Evolutionary conservation across 1,140 invertebrate species (phyloP).

Genomic region (Saccostrea echinata): DNA sequence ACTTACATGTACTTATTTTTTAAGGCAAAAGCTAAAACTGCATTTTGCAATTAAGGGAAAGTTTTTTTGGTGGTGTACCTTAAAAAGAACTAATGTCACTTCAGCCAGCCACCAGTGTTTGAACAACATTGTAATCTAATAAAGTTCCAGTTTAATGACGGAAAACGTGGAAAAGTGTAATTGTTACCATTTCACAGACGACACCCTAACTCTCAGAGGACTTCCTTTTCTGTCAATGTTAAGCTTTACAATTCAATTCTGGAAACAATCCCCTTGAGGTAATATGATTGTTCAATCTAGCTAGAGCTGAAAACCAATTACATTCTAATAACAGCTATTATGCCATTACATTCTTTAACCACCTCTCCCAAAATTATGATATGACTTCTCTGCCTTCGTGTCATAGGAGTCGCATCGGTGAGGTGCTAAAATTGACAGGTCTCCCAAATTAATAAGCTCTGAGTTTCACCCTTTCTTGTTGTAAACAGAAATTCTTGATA

Average conservation of each 20-base stretch:
- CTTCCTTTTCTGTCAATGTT: background rate
- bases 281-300: constrained; percentile 44
- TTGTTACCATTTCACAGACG: constrained; percentile 36
- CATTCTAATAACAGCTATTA: constrained; percentile 35
- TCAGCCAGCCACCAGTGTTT: constrained; percentile 7
- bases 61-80: constrained; percentile 1
- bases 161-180: constrained; percentile 16
- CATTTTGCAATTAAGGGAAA: background rate
- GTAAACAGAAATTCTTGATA: constrained; percentile 41
- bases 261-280: constrained; percentile 33
- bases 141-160: constrained; percentile 12
- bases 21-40: background rate
- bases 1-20: background rate
- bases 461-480: background rate
- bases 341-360: constrained; percentile 32
- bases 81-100: constrained; percentile 4
- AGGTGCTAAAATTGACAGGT: constrained; percentile 4
- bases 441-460: constrained; percentile 37
- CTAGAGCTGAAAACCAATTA: constrained; percentile 35
- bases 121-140: constrained; percentile 23
- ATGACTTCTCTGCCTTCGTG: constrained; percentile 32
- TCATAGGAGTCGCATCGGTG: background rate
- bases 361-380: constrained; percentile 32
- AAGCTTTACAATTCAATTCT: constrained; percentile 39
- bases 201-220: constrained; percentile 23